Base-by-base conservation (phyloP, 2,797 vertebrate genomes). In the Lagorchestes hirsutus region DNA sequence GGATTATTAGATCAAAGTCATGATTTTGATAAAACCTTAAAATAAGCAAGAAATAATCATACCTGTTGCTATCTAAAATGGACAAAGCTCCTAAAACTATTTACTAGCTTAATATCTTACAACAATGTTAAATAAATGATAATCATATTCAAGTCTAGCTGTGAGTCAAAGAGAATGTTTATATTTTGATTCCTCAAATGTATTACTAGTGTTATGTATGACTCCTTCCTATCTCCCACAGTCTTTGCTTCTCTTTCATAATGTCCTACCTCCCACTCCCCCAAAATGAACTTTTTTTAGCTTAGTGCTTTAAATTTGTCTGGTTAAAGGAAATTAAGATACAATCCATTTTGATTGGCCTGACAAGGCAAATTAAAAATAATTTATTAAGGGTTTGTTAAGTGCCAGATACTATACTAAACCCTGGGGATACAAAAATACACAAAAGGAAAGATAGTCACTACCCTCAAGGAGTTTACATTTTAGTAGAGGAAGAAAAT, bases 1-100 rank as follows among this genome's bases (percentile, higher is more conserved):
- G 5, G 59, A 91, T 54, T 97, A 55, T 97, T 95, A 90, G 93
- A 96, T 90, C 96, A 92, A 91, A 96, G 1, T 92, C 82, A 50
- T 54, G 56, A 55, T 97, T 54, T 55, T 82, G 40, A 46, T 46
- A 46, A 46, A 46, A 2, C 74, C 16, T 82, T 82, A 46, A 82
- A 82, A 82, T 24, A 82, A 62, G 9, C 0, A 82, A 10, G 6
- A 82, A 6, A 46, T 82, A 24, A 82, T 74, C 34, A 40, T 46
- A 82, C 46, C 18, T 24, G 22, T 27, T 82, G 8, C 24, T 27
- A 24, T 46, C 8, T 46, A 8, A 82, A 82, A 46, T 40, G 22
- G 9, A 46, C 18, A 46, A 82, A 82, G 9, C 8, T 82, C 4
- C 22, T 46, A 82, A 82, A 27, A 27, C 40, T 82, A 10, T 18